A percentile compares a stretch with the other conserved stretches of the same genome.
phyloP scores from a whole-genome alignment of 2,797 vertebrate species.

The Typhlichthys subterraneus region DNA sequence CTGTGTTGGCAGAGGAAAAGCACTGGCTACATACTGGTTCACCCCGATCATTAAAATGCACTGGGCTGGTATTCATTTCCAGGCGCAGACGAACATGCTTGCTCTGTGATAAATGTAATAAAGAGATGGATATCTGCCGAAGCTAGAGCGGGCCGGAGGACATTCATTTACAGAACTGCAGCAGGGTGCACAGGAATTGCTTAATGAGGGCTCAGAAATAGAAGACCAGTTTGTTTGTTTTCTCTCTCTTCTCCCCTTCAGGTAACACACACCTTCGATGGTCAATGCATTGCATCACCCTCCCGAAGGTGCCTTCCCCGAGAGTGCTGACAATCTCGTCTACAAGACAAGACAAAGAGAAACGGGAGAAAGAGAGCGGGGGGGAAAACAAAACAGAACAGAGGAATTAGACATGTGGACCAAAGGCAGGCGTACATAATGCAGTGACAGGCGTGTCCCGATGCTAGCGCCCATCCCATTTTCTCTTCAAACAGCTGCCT shows the following conservation, averaged over 20 bases:
- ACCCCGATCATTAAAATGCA: constrained; percentile 1
- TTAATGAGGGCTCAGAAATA: constrained; percentile 1
- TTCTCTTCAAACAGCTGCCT: constrained; percentile 53
- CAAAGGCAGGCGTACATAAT: constrained; percentile 31
- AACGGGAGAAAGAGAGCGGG: constrained; percentile 70
- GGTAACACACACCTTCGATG: constrained; percentile 87
- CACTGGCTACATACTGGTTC: neutral
- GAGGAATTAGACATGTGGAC: constrained; percentile 63
- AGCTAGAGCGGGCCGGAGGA: neutral
- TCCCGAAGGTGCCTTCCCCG: constrained; percentile 96
- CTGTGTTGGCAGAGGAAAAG: neutral
- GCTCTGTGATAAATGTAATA: neutral
- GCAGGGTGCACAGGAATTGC: constrained; percentile 1
- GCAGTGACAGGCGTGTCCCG: constrained; percentile 61
- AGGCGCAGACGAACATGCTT: constrained; percentile 2
- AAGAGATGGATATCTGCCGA: neutral
- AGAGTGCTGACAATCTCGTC: constrained; percentile 96
- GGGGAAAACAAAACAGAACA: constrained; percentile 38
- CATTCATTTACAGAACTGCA: neutral
- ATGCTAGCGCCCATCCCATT: constrained; percentile 55
- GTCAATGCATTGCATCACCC: constrained; percentile 95
- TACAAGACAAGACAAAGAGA: constrained; percentile 77
- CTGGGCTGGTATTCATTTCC: constrained; percentile 10
- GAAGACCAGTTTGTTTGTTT: constrained; percentile 5
- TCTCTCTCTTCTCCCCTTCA: neutral